Conservation (phyloP, 2,888 invertebrate genomes). For the Teinopalpus imperialis region DNA sequence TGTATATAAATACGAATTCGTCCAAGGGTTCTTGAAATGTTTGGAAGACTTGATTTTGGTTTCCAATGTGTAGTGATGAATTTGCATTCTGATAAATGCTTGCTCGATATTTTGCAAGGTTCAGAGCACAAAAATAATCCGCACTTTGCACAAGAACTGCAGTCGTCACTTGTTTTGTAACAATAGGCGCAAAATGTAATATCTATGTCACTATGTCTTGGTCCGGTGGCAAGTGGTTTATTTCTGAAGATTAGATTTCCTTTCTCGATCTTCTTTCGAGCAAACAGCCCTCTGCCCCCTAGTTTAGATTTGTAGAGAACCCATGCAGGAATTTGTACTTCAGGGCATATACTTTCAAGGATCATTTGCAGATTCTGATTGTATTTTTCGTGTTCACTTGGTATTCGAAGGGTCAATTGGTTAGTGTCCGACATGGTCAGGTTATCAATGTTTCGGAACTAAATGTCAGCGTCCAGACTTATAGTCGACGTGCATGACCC, state of each 20-base stretch:
- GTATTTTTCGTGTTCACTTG: background rate
- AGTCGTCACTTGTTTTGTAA: slow-evolving; percentile 65
- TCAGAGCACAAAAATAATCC: slow-evolving; percentile 84
- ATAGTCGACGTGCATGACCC: slow-evolving; percentile 55
- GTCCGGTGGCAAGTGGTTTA: slow-evolving; percentile 85
- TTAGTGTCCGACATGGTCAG: slow-evolving; percentile 26
- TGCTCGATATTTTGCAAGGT: slow-evolving; percentile 77
- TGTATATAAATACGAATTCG: slow-evolving; percentile 53
- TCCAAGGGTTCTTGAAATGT: slow-evolving; percentile 38
- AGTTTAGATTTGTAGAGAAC: slow-evolving; percentile 79
- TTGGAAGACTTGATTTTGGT: slow-evolving; percentile 37
- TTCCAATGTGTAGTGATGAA: slow-evolving; percentile 79
- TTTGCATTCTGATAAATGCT: slow-evolving; percentile 84
- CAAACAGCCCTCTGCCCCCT: slow-evolving; percentile 87
- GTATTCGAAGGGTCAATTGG: background rate
- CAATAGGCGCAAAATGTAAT: slow-evolving; percentile 84
- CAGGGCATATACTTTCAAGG: background rate
- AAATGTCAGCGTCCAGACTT: slow-evolving; percentile 35
- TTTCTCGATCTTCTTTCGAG: slow-evolving; percentile 80
- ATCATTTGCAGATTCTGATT: background rate
- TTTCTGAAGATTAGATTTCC: slow-evolving; percentile 87
- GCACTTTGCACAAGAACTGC: slow-evolving; percentile 82
- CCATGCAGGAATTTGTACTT: slow-evolving; percentile 61
- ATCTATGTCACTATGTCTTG: slow-evolving; percentile 77
- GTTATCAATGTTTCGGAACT: slow-evolving; percentile 28